Percentiles rank a stretch among this genome's conserved stretches.
Evolutionary conservation across 2,113 vertebrate species (phyloP).

Genomic region (Ivindomyrus marchei): DNA sequence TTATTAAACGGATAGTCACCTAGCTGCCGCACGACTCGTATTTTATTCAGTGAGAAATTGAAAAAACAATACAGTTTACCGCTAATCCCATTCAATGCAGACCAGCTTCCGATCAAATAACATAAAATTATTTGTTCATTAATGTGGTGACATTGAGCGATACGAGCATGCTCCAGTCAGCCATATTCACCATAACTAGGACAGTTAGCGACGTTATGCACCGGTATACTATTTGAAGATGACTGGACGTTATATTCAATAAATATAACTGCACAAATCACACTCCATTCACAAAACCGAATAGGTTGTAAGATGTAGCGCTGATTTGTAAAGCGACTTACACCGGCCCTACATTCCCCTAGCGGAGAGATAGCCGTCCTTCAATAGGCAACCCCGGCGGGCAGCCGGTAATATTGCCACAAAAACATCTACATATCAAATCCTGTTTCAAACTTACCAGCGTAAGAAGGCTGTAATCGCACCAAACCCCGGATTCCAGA

Average conservation of each 20-base stretch:
- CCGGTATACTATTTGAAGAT: background rate
- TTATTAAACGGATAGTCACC: background rate
- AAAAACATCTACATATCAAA: background rate
- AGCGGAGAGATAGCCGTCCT: background rate
- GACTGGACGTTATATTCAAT: background rate
- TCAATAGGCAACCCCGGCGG: background rate
- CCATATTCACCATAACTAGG: background rate
- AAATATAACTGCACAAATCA: background rate
- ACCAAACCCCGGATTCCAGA: slow-evolving; percentile 46
- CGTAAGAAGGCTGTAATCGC: slow-evolving; percentile 39
- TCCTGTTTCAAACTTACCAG: slow-evolving; percentile 40
- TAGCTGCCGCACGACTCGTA: background rate
- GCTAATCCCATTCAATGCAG: background rate
- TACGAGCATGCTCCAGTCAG: background rate
- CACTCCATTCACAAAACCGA: background rate
- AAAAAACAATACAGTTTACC: background rate
- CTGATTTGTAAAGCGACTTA: background rate
- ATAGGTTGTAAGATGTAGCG: background rate
- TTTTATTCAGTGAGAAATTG: background rate
- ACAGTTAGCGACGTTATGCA: background rate
- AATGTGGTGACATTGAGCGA: background rate
- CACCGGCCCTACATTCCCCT: background rate
- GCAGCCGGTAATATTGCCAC: background rate
- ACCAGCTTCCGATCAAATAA: background rate
- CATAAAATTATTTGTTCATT: background rate